These are phyloP conservation scores for Parnassius glacialis DNA, from an alignment of 2,888 invertebrate genomes.

Conservation along the genomic window DNA sequence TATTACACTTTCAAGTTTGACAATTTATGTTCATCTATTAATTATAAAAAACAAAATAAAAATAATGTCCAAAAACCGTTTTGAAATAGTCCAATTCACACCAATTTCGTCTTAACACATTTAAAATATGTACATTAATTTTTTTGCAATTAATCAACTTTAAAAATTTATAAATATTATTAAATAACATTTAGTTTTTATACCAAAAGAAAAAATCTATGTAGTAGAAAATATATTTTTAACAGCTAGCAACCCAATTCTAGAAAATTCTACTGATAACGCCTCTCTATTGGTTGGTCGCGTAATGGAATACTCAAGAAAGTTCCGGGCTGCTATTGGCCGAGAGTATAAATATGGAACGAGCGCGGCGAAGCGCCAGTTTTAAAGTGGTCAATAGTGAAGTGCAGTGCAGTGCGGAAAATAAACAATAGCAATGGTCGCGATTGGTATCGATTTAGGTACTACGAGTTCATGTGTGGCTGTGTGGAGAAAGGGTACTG, in stretches of 20 bases:
- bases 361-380: slow-evolving; percentile 36
- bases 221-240: slow-evolving; percentile 20
- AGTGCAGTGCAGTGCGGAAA: background rate
- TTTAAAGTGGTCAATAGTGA: slow-evolving; percentile 14
- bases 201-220: slow-evolving; percentile 9
- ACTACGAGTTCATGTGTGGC: slow-evolving; percentile 61
- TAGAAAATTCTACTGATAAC: slow-evolving; percentile 42
- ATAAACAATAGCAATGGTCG: slow-evolving; percentile 46
- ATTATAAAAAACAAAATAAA: too few species aligned
- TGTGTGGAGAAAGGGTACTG: slow-evolving; percentile 53
- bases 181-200: background rate
- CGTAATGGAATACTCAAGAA: slow-evolving; percentile 41
- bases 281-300: slow-evolving; percentile 48
- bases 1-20: too few species aligned
- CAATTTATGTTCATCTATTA: too few species aligned
- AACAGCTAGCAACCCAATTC: slow-evolving; percentile 47
- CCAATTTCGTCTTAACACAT: too few species aligned
- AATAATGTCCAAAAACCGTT: background rate
- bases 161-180: background rate
- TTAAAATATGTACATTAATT: too few species aligned
- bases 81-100: background rate
- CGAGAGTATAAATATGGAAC: slow-evolving; percentile 49
- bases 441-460: slow-evolving; percentile 65
- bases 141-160: too few species aligned
- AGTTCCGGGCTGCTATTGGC: slow-evolving; percentile 50